These are phyloP conservation scores for Byasa hedistus DNA, from an alignment of 2,888 invertebrate species.

Conservation along the genomic window DNA sequence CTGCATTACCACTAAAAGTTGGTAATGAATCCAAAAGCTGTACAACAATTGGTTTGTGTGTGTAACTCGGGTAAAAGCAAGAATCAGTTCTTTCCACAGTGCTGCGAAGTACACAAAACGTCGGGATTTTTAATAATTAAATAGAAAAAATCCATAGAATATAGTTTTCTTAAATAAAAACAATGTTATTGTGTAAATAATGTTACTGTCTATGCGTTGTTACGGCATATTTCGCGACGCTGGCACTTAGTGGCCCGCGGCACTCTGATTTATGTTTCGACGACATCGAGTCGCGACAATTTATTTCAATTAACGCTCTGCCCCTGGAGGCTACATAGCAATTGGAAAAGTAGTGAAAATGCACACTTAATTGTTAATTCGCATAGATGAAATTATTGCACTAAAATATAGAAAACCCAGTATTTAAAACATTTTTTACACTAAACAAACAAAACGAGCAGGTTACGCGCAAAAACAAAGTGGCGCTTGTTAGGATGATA, in stretches of 20 bases:
- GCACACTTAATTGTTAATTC: constrained; percentile 12
- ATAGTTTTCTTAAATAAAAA: background rate
- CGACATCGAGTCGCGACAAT: constrained; percentile 73
- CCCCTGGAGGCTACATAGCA: constrained; percentile 44
- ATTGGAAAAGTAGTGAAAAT: constrained; percentile 34
- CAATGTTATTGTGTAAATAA: background rate
- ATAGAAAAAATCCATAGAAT: background rate
- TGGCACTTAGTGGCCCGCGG: constrained; percentile 77
- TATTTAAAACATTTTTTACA: no score
- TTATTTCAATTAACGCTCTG: constrained; percentile 77
- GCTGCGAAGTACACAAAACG: no score
- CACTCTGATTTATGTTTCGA: constrained; percentile 75
- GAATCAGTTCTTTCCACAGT: background rate
- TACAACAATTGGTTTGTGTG: no score
- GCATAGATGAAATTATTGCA: background rate
- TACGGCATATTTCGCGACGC: constrained; percentile 52
- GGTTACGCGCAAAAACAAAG: no score
- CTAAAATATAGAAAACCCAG: no score
- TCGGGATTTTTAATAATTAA: background rate
- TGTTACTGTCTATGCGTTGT: constrained; percentile 44
- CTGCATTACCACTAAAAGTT: no score
- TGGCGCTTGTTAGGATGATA: no score
- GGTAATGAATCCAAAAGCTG: no score
- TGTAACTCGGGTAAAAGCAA: background rate
- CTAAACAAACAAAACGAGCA: no score